Base-by-base conservation (phyloP, 64 coral and sea anemone genomes). In the Montipora sp. region DNA sequence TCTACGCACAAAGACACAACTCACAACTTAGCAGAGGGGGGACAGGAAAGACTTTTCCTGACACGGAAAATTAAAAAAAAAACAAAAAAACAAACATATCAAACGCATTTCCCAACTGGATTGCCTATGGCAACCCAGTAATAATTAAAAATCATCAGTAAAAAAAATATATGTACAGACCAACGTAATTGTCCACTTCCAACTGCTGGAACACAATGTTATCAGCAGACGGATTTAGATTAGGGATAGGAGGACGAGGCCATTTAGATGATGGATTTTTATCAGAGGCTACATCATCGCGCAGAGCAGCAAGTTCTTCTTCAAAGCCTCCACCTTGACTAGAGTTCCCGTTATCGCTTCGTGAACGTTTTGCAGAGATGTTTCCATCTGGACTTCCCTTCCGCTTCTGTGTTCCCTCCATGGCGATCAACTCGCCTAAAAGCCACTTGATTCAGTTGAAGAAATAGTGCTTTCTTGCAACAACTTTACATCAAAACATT, bases 171-270 rank as follows among this genome's bases (percentile, higher is more conserved):
- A 71, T 47, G 59, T 70, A 85, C 95, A 93, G 66, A 98, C 96
- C 96, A 51, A 98, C 93, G 51, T 98, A 98, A 65, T 98, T 90
- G 46, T 98, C 96, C 36, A 98, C 91, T 59, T 98, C 96, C 44
- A 98, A 89, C 73, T 98, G 96, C 81, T 98, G 96, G 80, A 98
- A 98, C 71, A 90, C 77, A 23, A 98, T 89, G 13, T 72, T 27
- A 77, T 98, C 96, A 9, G 69, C 82, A 45, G 90, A 83, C 43
- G 91, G 83, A 68, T 95, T 65, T 22, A 98, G 55, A 21, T 51
- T n/a, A 60, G 91, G 77, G 19, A 93, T 80, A 57, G 94, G 76
- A 12, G 96, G 96, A 80, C 96, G 93, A 14, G 79, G 77, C 96
- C 96, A 98, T 44, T 94, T 98, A 2, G 77, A 22, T 6, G 15